These are phyloP conservation scores for Galerucella pusilla DNA, from an alignment of 2,888 invertebrate species.

Conservation along the genomic window DNA sequence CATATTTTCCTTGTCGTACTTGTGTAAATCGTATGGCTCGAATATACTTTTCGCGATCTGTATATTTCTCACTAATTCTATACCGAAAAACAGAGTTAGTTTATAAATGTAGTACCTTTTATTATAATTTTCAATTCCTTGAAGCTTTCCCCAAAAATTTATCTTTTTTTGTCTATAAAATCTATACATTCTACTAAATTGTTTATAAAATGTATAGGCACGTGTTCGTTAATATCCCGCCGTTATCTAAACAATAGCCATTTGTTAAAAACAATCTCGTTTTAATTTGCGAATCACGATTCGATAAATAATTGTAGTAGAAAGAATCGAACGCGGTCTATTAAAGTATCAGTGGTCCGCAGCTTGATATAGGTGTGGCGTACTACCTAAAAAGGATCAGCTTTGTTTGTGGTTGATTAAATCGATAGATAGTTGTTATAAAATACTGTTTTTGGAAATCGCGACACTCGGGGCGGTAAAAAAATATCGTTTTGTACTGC, in stretches of 20 bases:
- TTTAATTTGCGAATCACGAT: conserved; percentile 11
- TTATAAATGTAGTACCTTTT: too few relatives aligned
- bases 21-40: too few relatives aligned
- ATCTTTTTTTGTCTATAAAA: not conserved
- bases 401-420: conserved; percentile 7
- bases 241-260: not conserved
- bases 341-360: conserved; percentile 1
- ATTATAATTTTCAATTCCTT: too few relatives aligned
- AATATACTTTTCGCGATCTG: too few relatives aligned
- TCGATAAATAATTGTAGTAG: conserved; percentile 1
- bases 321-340: not conserved
- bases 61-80: too few relatives aligned
- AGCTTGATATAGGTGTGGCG: conserved; percentile 3
- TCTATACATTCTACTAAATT: not conserved
- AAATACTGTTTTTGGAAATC: conserved; percentile 6
- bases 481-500: not conserved
- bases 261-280: not conserved
- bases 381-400: conserved; percentile 13
- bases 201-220: not conserved
- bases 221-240: not conserved
- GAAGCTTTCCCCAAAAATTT: too few relatives aligned
- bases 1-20: too few relatives aligned
- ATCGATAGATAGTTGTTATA: conserved; percentile 6
- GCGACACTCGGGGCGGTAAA: not conserved
- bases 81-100: too few relatives aligned